Base-by-base conservation (phyloP, 2,113 vertebrate species). In the Fukomys damarensis region DNA sequence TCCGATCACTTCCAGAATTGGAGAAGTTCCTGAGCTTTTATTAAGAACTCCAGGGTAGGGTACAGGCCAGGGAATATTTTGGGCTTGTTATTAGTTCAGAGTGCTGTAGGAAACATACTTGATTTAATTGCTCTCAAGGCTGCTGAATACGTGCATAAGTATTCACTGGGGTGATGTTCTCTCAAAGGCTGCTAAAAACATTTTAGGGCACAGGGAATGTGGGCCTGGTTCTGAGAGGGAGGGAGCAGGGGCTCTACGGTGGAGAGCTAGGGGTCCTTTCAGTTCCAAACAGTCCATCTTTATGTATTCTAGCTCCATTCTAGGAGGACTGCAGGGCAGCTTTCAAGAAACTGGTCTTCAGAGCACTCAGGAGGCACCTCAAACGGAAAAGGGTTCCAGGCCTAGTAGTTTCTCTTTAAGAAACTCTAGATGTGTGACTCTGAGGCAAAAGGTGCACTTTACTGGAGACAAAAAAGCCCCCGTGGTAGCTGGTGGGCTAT, bases 391-490 rank as follows among this genome's bases (percentile, higher is more conserved):
- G n/a, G 76, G n/a, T 84, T 70, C 49, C 20, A 90, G 79, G 97
- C 96, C 76, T 70, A 86, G 86, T 88, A 91, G 90, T 43, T 63
- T 91, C 82, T 88, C 87, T 96, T 96, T 95, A 96, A 92, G 95
- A 94, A 93, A 95, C 86, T 92, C 56, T 86, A 82, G 94, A 58
- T 66, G 89, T 72, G 76, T 96, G 95, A 97, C 94, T 82, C 97
- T 95, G 95, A 96, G 89, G 49, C 61, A 93, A 74, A 79, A 96
- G 68, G 88, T 88, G 61, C 35, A 79, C 83, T 82, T 70, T 86
- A 61, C 59, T 86, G 80, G 65, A 94, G 43, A 97, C 43, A 49
- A 77, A 68, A 94, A 88, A 83, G 30, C 81, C 38, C 63, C n/a
- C 16, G 0, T 41, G 59, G 46, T 61, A 77, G 90, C 93, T 84